Evolutionary conservation across 2,113 vertebrate genomes (phyloP), one percentile per base, ranked within the genome.

Genomic region (Eulacestoma nigropectus): DNA sequence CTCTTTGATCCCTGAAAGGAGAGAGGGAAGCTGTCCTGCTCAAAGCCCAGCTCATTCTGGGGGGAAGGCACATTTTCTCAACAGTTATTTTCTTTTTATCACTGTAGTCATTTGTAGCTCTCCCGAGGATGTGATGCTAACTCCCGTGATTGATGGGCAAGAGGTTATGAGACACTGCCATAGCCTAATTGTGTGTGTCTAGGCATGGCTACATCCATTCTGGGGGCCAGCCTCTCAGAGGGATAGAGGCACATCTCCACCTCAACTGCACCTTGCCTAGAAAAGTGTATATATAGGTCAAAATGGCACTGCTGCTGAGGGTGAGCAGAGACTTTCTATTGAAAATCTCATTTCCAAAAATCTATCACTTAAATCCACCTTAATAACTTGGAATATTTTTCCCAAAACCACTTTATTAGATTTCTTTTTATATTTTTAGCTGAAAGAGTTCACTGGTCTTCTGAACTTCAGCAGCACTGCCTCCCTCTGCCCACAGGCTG

Each of bases 231-330:
- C 30, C 41, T 41, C 17, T 37, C 76, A 56, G 67, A 64, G 30
- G 33, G n/a, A 87, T 1, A 56, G 39, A 37, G 55, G 63, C 17
- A 29, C 25, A 25, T 8, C 35, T 84, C 59, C 35, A 27, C 16
- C 33, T 5, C 39, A 62, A 0, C 23, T 20, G 15, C 7, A 15
- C 10, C 15, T 16, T 1, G 0, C 46, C 46, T 49, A 33, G 23
- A 65, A 64, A 65, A 53, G 4, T 27, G 21, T 39, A 12, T 49
- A 15, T 23, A 39, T 5, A 32, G 35, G 18, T 21, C 62, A 77
- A 81, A 60, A 55, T 11, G 44, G 37, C 23, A 67, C 32, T 16
- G 37, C 11, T 93, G 35, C 55, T 83, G 44, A 83, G 53, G n/a
- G 50, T 42, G 10, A 75, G 37, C 20, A 35, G 52, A 46, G 1